Conservation (phyloP, 1,140 invertebrate species). For the Aradophagus sp. region DNA sequence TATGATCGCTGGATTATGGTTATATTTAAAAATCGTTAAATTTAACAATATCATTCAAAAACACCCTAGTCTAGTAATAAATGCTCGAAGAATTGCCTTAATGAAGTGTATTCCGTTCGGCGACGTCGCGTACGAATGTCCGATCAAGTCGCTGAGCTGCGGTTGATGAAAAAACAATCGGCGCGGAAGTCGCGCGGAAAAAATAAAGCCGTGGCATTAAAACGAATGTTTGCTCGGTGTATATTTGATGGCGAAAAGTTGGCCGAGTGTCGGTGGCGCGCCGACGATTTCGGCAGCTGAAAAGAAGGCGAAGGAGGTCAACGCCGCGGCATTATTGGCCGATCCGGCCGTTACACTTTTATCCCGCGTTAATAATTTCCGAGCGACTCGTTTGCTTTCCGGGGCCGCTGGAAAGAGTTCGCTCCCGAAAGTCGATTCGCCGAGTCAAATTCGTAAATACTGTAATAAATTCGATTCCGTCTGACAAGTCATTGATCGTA, state of each 20-base stretch:
- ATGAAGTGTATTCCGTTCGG: too few species aligned
- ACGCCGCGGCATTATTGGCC: conserved; percentile 25
- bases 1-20: too few species aligned
- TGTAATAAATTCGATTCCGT: conserved; percentile 54
- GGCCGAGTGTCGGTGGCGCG: conserved; percentile 28
- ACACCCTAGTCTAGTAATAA: too few species aligned
- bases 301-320: conserved; percentile 30
- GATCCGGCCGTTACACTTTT: conserved; percentile 34
- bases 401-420: conserved; percentile 15
- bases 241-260: conserved; percentile 36
- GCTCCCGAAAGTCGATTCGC: conserved; percentile 38
- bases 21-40: too few species aligned
- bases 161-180: too few species aligned
- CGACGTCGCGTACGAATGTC: too few species aligned
- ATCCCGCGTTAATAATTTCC: conserved; percentile 47
- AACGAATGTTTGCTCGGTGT: conserved; percentile 23
- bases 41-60: too few species aligned
- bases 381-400: conserved; percentile 20
- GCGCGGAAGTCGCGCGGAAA: too few species aligned
- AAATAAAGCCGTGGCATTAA: conserved; percentile 29
- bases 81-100: too few species aligned
- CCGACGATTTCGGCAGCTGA: conserved; percentile 32
- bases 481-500: conserved; percentile 57
- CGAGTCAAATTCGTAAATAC: conserved; percentile 43
- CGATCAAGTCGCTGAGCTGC: too few species aligned